These are phyloP conservation scores for Podarcis siculus DNA, from an alignment of 2,797 vertebrate species.

Conservation along the genomic window DNA sequence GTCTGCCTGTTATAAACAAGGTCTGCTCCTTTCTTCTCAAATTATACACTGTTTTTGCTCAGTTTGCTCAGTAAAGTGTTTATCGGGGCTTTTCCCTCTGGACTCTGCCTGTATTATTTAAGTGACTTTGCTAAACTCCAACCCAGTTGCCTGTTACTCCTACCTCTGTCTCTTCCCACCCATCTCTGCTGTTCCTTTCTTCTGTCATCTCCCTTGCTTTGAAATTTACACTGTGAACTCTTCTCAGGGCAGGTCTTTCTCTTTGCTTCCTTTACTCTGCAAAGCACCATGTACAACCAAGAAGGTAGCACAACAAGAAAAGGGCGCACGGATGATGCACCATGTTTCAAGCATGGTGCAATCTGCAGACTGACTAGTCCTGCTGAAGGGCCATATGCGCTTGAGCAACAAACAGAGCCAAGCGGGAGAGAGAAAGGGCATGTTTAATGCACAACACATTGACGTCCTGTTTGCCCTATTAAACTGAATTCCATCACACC, in stretches of 20 bases:
- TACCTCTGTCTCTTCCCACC: not conserved
- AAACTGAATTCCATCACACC: not conserved
- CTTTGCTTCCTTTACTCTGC: not conserved
- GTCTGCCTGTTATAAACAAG: no score
- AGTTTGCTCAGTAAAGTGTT: no score
- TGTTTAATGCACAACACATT: slow-evolving; percentile 13
- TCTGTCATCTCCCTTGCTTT: not conserved
- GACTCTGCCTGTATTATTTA: no score
- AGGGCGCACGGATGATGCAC: not conserved
- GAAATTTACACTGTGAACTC: not conserved
- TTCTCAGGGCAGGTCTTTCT: not conserved
- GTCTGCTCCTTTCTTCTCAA: no score
- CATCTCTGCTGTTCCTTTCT: not conserved
- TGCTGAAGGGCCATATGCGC: not conserved
- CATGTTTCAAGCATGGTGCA: no score
- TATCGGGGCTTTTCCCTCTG: no score
- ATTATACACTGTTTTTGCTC: no score
- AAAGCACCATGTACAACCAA: not conserved
- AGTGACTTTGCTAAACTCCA: no score
- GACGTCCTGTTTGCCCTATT: not conserved
- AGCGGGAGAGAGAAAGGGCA: not conserved
- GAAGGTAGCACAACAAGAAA: not conserved
- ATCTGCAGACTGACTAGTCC: not conserved
- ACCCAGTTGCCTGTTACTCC: not conserved
- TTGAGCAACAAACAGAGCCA: slow-evolving; percentile 14